Base-by-base conservation (phyloP, 1,140 invertebrate genomes). In the Euschistus heros region DNA sequence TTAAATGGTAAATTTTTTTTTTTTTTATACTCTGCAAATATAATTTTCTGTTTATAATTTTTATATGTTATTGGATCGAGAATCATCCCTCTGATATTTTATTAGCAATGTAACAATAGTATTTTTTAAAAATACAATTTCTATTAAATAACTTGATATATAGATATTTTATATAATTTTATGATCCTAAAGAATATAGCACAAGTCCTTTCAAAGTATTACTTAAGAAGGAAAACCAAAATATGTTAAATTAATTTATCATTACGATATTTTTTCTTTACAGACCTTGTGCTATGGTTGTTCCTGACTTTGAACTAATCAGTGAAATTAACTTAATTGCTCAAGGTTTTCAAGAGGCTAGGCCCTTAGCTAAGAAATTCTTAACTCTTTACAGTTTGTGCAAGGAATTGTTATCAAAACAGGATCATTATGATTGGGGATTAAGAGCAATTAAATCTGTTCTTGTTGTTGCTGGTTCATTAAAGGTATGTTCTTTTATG, bases 381-480 rank as follows among this genome's bases (percentile, higher is more conserved):
- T 92, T 94, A 68, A 94, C 92, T 0, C 77, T 94, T 0, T 95
- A 94, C 74, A 90, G 85, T 0, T 75, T 96, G 60, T 95, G 92
- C 75, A 84, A 83, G 69, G 92, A 94, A 74, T 76, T 94, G 52
- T 76, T 95, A 1, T 94, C 91, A 2, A 93, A 94, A 75, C 92
- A 96, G 74, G 92, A 94, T 74, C 92, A 96, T 74, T 96, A 96
- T 71, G 92, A 96, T 79, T 96, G 92, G 92, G 92, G 92, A 50
- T 76, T 96, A 27, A 77, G 93, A 71, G 92, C 92, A 52, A 94
- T 96, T 64, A 95, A 95, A 74, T 94, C 91, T 63, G 91, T 95
- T 4, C 78, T 96, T 15, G 91, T 94, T 0, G 91, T 95, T 7
- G 92, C 92, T 68, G 93, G 93, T 55, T 86, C 91, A 44, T 76